Conservation (phyloP, 2,797 vertebrate genomes). For the Rhabdomys pumilio region DNA sequence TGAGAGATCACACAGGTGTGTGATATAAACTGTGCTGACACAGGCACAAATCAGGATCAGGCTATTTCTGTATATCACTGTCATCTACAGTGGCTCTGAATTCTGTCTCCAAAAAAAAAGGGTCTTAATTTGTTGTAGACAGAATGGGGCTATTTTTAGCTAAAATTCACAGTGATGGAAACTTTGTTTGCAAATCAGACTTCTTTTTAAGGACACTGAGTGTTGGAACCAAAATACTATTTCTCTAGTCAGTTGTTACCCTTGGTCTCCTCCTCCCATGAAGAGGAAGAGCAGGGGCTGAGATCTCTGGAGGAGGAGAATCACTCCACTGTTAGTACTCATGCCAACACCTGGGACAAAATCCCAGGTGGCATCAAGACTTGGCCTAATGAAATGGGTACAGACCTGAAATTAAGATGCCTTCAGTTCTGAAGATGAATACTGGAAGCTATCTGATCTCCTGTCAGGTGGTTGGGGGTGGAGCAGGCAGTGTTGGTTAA, state of each 20-base stretch:
- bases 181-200: constrained; percentile 65
- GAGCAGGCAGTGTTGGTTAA: not conserved
- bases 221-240: constrained; percentile 35
- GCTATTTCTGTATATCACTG: constrained; percentile 55
- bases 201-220: constrained; percentile 43
- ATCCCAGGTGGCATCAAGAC: not conserved
- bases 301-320: not conserved
- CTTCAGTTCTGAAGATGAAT: not conserved
- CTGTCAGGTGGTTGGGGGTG: not conserved
- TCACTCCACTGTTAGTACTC: not conserved
- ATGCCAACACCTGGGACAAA: not conserved
- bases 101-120: not conserved
- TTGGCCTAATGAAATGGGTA: constrained; percentile 16
- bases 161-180: constrained; percentile 48
- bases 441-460: not conserved
- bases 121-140: constrained; percentile 63
- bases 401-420: not conserved
- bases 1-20: not conserved
- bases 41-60: not conserved
- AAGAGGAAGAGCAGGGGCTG: not conserved
- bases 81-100: not conserved
- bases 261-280: not conserved
- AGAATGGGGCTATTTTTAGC: constrained; percentile 64
- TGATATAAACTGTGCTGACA: not conserved
- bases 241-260: not conserved